phyloP scores from a whole-genome alignment of 2,888 invertebrate genomes.

The Tribolium freemani region DNA sequence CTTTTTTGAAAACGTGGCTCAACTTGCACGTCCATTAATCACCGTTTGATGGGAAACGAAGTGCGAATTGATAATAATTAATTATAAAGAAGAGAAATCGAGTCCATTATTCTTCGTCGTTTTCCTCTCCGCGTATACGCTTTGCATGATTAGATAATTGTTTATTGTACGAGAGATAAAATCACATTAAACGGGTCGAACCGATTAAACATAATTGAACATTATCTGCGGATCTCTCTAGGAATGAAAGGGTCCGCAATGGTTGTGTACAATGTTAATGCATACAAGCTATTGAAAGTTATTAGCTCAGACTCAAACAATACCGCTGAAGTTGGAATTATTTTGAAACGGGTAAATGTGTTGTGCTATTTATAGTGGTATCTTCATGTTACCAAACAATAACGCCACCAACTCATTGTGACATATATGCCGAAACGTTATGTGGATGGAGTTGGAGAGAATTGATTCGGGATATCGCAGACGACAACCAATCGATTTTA shows the following conservation, averaged over 20 bases:
- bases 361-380: conserved; percentile 27
- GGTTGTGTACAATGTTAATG: conserved; percentile 24
- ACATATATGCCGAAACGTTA: conserved; percentile 12
- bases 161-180: conserved; percentile 22
- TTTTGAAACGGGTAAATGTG: conserved; percentile 36
- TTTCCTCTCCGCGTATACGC: background rate
- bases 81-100: conserved; percentile 34
- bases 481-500: background rate
- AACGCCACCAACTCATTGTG: conserved; percentile 15
- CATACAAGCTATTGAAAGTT: conserved; percentile 30
- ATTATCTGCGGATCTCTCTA: conserved; percentile 34
- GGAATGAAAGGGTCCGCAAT: conserved; percentile 21
- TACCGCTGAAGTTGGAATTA: conserved; percentile 34
- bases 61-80: conserved; percentile 35
- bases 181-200: conserved; percentile 11
- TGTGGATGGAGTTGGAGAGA: conserved; percentile 1
- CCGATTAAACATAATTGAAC: conserved; percentile 31
- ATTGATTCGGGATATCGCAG: conserved; percentile 10
- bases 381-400: conserved; percentile 34
- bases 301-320: conserved; percentile 34
- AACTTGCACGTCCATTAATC: conserved; percentile 14
- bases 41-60: conserved; percentile 32
- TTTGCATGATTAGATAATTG: conserved; percentile 9
- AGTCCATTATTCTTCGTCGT: conserved; percentile 26
- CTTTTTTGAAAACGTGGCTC: background rate